Base-by-base conservation (phyloP, 2,797 vertebrate genomes). In the Poliocrania exsul region DNA sequence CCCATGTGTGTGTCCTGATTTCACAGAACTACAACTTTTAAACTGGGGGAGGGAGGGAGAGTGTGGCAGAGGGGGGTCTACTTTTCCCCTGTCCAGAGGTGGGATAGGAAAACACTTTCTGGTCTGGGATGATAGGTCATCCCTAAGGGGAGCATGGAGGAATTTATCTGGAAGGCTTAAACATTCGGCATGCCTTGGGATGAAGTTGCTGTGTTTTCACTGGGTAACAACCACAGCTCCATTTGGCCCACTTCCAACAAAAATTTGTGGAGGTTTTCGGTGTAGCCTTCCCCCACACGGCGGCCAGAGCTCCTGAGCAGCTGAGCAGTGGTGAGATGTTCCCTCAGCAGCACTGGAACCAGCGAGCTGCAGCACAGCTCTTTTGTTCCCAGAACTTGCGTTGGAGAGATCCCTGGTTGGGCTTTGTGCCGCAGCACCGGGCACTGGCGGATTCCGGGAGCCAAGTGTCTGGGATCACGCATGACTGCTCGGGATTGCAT, bases 81-180 rank as follows among this genome's bases (percentile, higher is more conserved):
- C 57, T 29, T 82, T 78, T 66, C 38, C 49, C 29, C 37, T 1
- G 2, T 83, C 54, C 26, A 29, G n/a, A 89, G 78, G 28, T 84
- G 58, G 69, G 28, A 24, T 74, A 40, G 72, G 35, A 81, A 70
- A 56, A 60, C 5, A 0, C 90, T 79, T 88, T 84, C 86, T 91
- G 80, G 28, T 66, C 70, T 60, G 62, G 75, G 62, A 88, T 70
- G 89, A 81, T 81, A 88, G 94, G 90, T 94, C 82, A 77, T 96
- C 82, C 82, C 91, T 81, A 81, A 81, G 91, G 89, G 80, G 53
- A 89, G 23, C 16, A 29, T 37, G 58, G 47, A 92, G 75, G 85
- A 94, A 92, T 95, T 93, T 42, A 17, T 91, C 83, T 86, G 87
- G 82, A 90, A 88, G 72, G 10, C 75, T 95, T 72, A 28, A 83